phyloP scores from a whole-genome alignment of 2,113 vertebrate genomes.

The Microcebus jonahi region DNA sequence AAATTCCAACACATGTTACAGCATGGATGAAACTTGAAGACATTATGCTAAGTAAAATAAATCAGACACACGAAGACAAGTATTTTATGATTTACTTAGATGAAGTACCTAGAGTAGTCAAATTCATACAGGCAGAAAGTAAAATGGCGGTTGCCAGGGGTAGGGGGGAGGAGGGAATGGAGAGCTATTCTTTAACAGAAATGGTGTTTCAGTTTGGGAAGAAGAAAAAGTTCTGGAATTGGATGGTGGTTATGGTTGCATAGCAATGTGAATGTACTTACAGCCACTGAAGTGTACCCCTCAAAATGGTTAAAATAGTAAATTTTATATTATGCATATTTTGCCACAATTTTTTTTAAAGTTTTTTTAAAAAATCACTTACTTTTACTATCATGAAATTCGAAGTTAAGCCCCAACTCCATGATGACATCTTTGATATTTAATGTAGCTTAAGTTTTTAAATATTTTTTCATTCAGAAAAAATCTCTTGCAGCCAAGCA shows the following conservation, averaged over 20 bases:
- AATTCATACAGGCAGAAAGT: not conserved
- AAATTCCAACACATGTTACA: not conserved
- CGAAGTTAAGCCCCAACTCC: not conserved
- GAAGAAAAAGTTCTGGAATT: not conserved
- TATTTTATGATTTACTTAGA: not conserved
- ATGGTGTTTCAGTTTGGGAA: not conserved
- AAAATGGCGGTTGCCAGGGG: not conserved
- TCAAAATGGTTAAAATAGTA: not conserved
- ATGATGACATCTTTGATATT: not conserved
- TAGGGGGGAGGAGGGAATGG: not conserved
- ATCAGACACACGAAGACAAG: not conserved
- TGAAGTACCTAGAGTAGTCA: not conserved
- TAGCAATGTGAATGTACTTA: not conserved
- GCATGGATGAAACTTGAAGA: not conserved
- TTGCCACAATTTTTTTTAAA: not conserved
- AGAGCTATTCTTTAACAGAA: not conserved
- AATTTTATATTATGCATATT: not conserved
- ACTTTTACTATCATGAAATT: not conserved
- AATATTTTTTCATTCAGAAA: not conserved
- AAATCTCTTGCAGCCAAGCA: not conserved
- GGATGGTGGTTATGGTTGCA: not conserved
- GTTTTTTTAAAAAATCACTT: not conserved
- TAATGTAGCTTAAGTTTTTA: not conserved
- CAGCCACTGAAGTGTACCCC: not conserved
- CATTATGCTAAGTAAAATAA: not conserved